Percentiles rank a stretch among this genome's conserved stretches.
Evolutionary conservation across 2,797 vertebrate species (phyloP).

Genomic region (Onychomys arenicola): DNA sequence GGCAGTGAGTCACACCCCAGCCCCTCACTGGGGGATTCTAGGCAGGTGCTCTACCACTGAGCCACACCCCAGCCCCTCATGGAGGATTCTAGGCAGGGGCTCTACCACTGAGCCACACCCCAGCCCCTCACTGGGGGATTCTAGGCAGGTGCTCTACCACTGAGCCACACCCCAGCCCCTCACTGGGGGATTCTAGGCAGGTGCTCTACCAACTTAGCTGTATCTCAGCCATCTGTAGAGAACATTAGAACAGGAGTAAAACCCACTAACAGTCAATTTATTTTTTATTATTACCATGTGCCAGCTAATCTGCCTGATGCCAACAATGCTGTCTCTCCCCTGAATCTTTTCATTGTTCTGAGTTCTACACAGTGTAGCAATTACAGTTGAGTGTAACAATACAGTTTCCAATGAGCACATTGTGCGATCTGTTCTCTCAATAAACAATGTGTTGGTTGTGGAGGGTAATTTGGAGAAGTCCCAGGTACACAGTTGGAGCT

Average conservation of each 20-base stretch:
- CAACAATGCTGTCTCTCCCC: background rate
- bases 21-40: too few relatives aligned
- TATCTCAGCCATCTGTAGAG: background rate
- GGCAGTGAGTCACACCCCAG: too few relatives aligned
- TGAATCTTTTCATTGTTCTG: accelerated
- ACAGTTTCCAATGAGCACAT: background rate
- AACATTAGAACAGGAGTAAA: background rate
- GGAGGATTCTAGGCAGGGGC: too few relatives aligned
- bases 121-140: too few relatives aligned
- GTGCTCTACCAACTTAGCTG: background rate
- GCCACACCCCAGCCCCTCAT: too few relatives aligned
- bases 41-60: too few relatives aligned
- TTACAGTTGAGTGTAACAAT: background rate
- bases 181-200: too few relatives aligned
- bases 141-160: too few relatives aligned
- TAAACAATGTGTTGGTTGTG: accelerated
- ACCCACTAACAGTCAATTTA: background rate
- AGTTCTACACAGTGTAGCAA: background rate
- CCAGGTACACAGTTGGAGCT: background rate
- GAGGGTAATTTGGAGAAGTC: background rate
- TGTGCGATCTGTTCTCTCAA: background rate
- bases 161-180: too few relatives aligned
- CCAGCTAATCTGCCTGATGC: accelerated
- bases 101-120: too few relatives aligned
- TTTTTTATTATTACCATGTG: background rate